These are phyloP conservation scores for Nebria ingens DNA, from an alignment of 1,140 invertebrate genomes.

Conservation along the genomic window DNA sequence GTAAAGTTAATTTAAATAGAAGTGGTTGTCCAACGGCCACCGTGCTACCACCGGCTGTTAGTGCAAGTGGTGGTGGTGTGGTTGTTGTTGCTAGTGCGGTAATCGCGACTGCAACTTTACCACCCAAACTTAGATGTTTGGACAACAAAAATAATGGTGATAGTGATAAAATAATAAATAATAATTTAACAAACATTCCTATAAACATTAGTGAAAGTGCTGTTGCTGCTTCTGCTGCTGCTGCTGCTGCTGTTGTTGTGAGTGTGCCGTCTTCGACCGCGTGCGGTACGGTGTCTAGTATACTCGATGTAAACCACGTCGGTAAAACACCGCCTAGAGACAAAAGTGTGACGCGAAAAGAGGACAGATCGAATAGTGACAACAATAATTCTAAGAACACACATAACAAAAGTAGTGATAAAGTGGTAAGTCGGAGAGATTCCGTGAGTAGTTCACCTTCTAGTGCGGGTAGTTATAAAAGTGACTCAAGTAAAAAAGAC, in stretches of 20 bases:
- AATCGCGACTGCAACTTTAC: constrained; percentile 1
- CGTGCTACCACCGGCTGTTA: background rate
- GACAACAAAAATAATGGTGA: background rate
- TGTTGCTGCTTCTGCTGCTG: too few species aligned
- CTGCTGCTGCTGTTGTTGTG: background rate
- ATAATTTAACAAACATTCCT: constrained; percentile 7
- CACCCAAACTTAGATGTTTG: constrained; percentile 8
- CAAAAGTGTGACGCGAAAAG: constrained; percentile 12
- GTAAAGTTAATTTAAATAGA: constrained; percentile 36
- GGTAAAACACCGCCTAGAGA: constrained; percentile 17
- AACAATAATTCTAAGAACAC: constrained; percentile 14
- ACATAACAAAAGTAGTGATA: constrained; percentile 21
- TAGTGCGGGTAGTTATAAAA: constrained; percentile 6
- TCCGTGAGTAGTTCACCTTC: constrained; percentile 15
- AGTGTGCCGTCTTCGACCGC: background rate
- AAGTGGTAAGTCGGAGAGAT: constrained; percentile 23
- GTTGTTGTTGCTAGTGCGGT: too few species aligned
- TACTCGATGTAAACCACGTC: constrained; percentile 15
- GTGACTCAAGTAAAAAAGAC: background rate
- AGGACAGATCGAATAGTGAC: constrained; percentile 6
- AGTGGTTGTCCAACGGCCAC: constrained; percentile 21
- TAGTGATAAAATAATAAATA: constrained; percentile 4
- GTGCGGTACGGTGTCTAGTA: background rate
- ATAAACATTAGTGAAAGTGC: background rate
- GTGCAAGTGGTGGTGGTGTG: constrained; percentile 19